Evolutionary conservation across 2,113 vertebrate species (phyloP).

Genomic region (Danio rerio): DNA sequence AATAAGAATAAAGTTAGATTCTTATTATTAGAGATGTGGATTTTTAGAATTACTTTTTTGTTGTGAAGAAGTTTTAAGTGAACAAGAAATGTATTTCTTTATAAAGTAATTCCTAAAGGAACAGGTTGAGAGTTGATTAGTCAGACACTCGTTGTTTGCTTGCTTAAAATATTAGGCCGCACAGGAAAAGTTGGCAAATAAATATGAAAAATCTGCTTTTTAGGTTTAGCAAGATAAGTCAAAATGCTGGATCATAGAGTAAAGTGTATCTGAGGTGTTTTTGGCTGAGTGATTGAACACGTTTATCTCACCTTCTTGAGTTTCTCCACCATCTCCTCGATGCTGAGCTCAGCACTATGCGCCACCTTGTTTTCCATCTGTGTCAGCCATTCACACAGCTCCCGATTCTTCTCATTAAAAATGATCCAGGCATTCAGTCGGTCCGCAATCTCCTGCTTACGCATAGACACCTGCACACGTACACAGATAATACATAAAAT

Average conservation of each 20-base stretch:
- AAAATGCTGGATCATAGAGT: neutral
- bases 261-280: neutral
- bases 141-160: neutral
- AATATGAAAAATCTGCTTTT: neutral
- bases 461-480: constrained; percentile 81
- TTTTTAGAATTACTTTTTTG: too few species aligned
- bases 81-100: too few species aligned
- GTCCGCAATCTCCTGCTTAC: constrained; percentile 89
- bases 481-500: neutral
- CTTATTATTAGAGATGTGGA: too few species aligned
- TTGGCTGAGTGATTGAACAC: neutral
- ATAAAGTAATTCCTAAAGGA: too few species aligned
- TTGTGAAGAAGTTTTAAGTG: too few species aligned
- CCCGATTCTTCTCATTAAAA: constrained; percentile 92
- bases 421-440: constrained; percentile 89
- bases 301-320: constrained; percentile 86
- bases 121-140: neutral
- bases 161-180: neutral
- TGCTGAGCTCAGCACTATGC: constrained; percentile 85
- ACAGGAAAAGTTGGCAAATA: neutral
- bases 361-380: constrained; percentile 93
- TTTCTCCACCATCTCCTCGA: constrained; percentile 96
- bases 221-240: neutral
- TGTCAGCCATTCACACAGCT: constrained; percentile 92
- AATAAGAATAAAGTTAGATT: too few species aligned